Percentiles rank a stretch among this genome's conserved stretches.
Conservation (phyloP, 2,888 invertebrate genomes). For the Lysandra bellargus region DNA sequence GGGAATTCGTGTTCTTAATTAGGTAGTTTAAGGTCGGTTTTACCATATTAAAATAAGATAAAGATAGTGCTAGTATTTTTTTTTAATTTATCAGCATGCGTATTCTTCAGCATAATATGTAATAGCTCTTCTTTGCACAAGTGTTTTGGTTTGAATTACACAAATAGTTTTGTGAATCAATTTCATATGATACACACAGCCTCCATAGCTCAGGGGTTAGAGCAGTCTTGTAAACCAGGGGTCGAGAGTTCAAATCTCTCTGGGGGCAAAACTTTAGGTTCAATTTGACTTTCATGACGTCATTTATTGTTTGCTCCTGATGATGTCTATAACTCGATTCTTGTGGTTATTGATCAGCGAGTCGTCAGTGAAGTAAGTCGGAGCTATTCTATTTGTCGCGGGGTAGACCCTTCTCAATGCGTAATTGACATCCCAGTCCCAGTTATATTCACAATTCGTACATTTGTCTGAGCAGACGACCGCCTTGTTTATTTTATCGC, state of each 20-base stretch:
- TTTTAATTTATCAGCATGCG: too few species aligned
- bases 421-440: constrained; percentile 76
- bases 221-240: constrained; percentile 83
- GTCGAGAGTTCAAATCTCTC: constrained; percentile 85
- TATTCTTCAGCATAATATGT: too few species aligned
- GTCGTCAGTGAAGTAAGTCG: constrained; percentile 40
- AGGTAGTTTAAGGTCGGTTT: too few species aligned
- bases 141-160: too few species aligned
- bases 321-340: constrained; percentile 16
- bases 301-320: not conserved
- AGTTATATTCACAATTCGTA: constrained; percentile 72
- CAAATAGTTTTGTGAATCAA: not conserved
- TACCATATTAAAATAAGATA: too few species aligned
- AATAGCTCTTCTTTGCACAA: too few species aligned
- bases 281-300: too few species aligned
- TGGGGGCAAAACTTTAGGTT: constrained; percentile 65
- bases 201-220: constrained; percentile 82
- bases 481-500: constrained; percentile 42
- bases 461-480: constrained; percentile 46
- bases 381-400: constrained; percentile 73
- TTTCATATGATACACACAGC: constrained; percentile 44
- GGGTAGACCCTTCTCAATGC: constrained; percentile 70
- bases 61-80: too few species aligned
- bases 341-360: constrained; percentile 6
- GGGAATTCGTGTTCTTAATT: too few species aligned